A percentile compares a stretch with the other conserved stretches of the same genome.
phyloP scores from a whole-genome alignment of 35 echinoderm and acorn worm species.

The Ophioderma brevispina region DNA sequence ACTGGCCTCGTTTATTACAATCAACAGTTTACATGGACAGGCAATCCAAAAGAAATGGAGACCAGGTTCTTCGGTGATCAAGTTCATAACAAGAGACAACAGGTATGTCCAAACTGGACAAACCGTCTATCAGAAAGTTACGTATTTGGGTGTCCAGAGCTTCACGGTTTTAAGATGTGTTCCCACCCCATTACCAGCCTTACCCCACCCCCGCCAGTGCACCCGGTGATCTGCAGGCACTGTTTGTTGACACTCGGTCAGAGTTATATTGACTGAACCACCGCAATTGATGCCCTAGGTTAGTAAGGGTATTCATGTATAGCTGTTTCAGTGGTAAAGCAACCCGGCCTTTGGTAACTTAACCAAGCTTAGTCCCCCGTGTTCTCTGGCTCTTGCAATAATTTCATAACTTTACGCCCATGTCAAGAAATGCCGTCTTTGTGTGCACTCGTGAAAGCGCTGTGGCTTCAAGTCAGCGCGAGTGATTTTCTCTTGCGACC shows the following conservation, averaged over 20 bases:
- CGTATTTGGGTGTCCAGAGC: slow-evolving; percentile 35
- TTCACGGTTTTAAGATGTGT: slow-evolving; percentile 64
- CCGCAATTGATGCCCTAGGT: slow-evolving; percentile 58
- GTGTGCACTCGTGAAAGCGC: too few species aligned
- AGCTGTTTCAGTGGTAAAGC: too few species aligned
- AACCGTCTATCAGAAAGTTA: not conserved
- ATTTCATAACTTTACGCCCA: too few species aligned
- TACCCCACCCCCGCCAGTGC: slow-evolving; percentile 57
- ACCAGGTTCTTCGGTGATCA: not conserved
- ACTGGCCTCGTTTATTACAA: slow-evolving; percentile 56
- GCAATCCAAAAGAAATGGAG: not conserved
- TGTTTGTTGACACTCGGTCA: slow-evolving; percentile 56
- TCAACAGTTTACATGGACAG: slow-evolving; percentile 50
- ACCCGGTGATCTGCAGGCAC: slow-evolving; percentile 53
- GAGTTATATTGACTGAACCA: slow-evolving; percentile 62
- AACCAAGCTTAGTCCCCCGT: too few species aligned
- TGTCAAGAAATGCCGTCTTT: too few species aligned
- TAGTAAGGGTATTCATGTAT: not conserved
- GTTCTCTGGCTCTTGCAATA: not conserved
- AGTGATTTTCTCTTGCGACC: too few species aligned
- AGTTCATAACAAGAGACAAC: not conserved
- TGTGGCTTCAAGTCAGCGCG: too few species aligned
- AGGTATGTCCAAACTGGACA: slow-evolving; percentile 1
- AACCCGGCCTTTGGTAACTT: too few species aligned
- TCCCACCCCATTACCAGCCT: slow-evolving; percentile 63